A percentile compares a stretch with the other conserved stretches of the same genome.
phyloP scores from a whole-genome alignment of 2,113 vertebrate genomes.

The Petromus typicus region DNA sequence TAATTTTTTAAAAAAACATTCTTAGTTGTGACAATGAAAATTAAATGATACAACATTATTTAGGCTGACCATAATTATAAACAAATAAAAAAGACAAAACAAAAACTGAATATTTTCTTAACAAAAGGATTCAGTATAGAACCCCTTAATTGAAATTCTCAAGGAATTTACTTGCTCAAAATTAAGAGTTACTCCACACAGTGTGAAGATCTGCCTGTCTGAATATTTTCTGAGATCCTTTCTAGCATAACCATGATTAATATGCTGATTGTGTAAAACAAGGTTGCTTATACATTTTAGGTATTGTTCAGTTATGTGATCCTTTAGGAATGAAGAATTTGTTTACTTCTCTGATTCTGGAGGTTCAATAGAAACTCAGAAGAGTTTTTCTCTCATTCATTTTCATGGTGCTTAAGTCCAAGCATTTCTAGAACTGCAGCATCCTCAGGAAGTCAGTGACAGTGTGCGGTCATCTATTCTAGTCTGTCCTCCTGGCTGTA shows the following conservation, averaged over 20 bases:
- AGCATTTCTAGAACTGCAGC: not conserved
- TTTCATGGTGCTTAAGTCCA: not conserved
- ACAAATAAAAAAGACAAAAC: constrained; percentile 26
- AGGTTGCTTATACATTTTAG: not conserved
- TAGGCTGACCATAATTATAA: constrained; percentile 44
- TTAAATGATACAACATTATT: constrained; percentile 33
- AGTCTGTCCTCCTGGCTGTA: constrained; percentile 16
- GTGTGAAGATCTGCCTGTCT: not conserved
- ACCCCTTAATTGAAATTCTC: constrained; percentile 26
- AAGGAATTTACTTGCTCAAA: constrained; percentile 49
- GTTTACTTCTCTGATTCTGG: not conserved
- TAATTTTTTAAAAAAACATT: constrained; percentile 18
- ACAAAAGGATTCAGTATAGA: constrained; percentile 31
- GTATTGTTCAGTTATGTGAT: constrained; percentile 19
- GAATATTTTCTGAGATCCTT: constrained; percentile 35
- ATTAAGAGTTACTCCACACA: not conserved
- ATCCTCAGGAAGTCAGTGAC: constrained; percentile 13
- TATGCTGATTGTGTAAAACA: not conserved
- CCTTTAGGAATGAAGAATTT: constrained; percentile 24
- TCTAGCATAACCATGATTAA: not conserved
- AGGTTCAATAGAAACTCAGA: not conserved
- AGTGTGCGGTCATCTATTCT: constrained; percentile 61
- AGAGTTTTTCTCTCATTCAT: not conserved
- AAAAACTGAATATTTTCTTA: constrained; percentile 6
- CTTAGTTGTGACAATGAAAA: constrained; percentile 16